These are phyloP conservation scores for Pseudanteris insignis DNA, from an alignment of 2,888 invertebrate species.

Conservation along the genomic window DNA sequence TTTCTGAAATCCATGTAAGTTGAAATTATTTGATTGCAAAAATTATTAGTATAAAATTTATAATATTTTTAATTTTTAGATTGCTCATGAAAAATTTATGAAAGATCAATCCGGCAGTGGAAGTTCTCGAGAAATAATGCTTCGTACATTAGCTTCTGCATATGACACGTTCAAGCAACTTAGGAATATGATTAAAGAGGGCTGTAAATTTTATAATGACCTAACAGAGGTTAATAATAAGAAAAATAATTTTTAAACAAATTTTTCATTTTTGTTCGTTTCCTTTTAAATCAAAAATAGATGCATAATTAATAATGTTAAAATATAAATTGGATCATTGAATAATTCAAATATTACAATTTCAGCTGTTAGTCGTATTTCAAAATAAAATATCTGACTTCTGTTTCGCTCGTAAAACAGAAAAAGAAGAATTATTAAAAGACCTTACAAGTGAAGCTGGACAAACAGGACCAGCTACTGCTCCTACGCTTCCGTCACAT, in stretches of 20 bases:
- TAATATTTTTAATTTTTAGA: constrained; percentile 54
- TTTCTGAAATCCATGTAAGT: constrained; percentile 73
- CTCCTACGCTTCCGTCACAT: constrained; percentile 71
- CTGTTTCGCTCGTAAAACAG: constrained; percentile 98
- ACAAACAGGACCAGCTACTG: constrained; percentile 69
- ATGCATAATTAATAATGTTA: too few relatives aligned
- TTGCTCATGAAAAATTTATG: constrained; percentile 69
- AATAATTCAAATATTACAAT: too few relatives aligned
- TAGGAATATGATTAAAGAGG: constrained; percentile 90
- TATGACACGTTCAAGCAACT: constrained; percentile 93
- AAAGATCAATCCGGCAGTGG: constrained; percentile 66
- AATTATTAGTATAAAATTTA: constrained; percentile 2
- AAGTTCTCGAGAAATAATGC: constrained; percentile 77
- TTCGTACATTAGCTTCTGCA: constrained; percentile 87
- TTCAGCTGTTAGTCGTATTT: constrained; percentile 87
- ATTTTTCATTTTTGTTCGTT: too few relatives aligned
- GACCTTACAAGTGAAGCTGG: constrained; percentile 88
- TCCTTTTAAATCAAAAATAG: too few relatives aligned
- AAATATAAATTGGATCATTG: too few relatives aligned
- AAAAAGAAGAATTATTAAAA: constrained; percentile 96
- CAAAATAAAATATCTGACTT: constrained; percentile 98
- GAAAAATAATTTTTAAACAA: too few relatives aligned
- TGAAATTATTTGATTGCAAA: not conserved
- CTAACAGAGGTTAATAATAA: constrained; percentile 75
- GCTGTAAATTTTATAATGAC: constrained; percentile 95